Base-by-base conservation (phyloP, 2,113 vertebrate genomes). In the Rutilus rutilus region DNA sequence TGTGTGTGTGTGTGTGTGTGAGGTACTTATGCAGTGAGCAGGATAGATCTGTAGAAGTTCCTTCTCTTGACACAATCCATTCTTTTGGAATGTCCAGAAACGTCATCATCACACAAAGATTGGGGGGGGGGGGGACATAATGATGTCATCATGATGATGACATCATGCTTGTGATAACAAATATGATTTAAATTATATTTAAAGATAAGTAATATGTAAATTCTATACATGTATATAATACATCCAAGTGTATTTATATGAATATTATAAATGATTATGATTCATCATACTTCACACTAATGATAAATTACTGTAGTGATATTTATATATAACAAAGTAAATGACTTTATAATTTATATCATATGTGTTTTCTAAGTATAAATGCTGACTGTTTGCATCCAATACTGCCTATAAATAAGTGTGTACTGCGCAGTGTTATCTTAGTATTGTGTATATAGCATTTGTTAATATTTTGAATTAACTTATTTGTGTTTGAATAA, bases 101-200 rank as follows among this genome's bases (percentile, higher is more conserved):
- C 2, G 1, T 69, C 65, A 36, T 69, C 65, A 21, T 21, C 15
- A 69, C 17, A 33, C 27, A 30, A 15, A 33, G 25, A 17, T 30
- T 2, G 10, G 9, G 23, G 12, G 57, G 23, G 4, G 42, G 39
- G 42, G 8, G 42, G 2, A 0, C 0, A 33, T 30, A 0, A 2
- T 30, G 30, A 30, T 30, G 30, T 30, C 30, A 30, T 30, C 30
- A 30, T 36, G 3, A 36, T 62, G 1, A 64, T 64, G 12, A 15
- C 6, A 27, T 9, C n/a, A 27, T 5, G 27, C 60, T 27, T 1
- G 0, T 15, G 25, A 64, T 15, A 64, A 64, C 12, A 12, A 57
- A 21, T 54, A 30, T 27, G n/a, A 27, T 27, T 64, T 6, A 17
- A 64, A 64, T 65, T 30, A 15, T 30, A 64, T 27, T 64, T 27